phyloP scores from a whole-genome alignment of 2,113 vertebrate genomes.

The Campylomormyrus tamandua region DNA sequence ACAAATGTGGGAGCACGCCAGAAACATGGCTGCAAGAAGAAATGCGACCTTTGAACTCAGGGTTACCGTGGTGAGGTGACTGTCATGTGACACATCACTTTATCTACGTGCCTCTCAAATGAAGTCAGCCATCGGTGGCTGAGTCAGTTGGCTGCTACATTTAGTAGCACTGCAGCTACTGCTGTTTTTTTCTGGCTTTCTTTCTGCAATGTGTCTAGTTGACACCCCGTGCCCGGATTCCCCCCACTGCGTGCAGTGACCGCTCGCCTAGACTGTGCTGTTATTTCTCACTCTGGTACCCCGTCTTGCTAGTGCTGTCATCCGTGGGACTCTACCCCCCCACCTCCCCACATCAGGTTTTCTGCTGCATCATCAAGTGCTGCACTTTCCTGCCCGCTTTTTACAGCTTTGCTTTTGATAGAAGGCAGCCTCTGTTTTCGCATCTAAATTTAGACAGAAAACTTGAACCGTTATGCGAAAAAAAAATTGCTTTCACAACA shows the following conservation, averaged over 20 bases:
- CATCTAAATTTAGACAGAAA: conserved; percentile 7
- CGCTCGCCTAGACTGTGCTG: neutral
- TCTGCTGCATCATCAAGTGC: conserved; percentile 9
- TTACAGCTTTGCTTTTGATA: neutral
- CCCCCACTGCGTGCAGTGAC: neutral
- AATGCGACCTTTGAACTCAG: neutral
- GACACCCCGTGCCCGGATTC: neutral
- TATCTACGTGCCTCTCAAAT: neutral
- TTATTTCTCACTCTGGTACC: neutral
- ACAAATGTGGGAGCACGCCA: neutral
- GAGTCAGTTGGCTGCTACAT: neutral
- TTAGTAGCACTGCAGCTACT: neutral
- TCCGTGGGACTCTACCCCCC: neutral
- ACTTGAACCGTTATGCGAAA: neutral
- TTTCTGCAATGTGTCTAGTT: neutral
- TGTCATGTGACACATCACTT: neutral
- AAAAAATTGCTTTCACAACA: neutral
- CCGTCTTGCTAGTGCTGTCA: neutral
- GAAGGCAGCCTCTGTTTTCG: neutral
- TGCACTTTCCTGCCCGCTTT: neutral
- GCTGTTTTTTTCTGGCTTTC: neutral
- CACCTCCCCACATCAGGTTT: neutral
- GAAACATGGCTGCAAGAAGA: neutral
- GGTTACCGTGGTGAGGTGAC: neutral
- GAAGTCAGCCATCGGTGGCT: neutral